A percentile compares a stretch with the other conserved stretches of the same genome.
phyloP scores from a whole-genome alignment of 2,113 vertebrate genomes.

The Plectropomus leopardus region DNA sequence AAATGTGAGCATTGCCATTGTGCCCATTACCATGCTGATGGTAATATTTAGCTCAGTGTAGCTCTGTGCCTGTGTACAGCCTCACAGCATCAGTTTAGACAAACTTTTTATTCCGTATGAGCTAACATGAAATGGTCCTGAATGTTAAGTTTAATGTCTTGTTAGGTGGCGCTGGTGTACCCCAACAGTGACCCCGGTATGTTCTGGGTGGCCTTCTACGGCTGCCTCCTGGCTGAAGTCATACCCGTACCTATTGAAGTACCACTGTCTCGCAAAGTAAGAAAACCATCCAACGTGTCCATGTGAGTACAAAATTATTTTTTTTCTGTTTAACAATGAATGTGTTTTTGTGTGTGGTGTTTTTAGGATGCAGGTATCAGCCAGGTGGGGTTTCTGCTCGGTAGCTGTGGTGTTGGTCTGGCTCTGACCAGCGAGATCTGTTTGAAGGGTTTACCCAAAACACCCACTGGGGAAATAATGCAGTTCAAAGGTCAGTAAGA shows the following conservation, averaged over 20 bases:
- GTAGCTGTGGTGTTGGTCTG: conserved; percentile 94
- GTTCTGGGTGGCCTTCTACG: conserved; percentile 98
- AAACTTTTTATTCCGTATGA: too few species aligned
- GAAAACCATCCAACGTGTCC: background rate
- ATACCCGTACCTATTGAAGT: conserved; percentile 99
- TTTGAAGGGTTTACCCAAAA: conserved; percentile 97
- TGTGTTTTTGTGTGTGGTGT: conserved; percentile 1
- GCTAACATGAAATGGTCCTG: background rate
- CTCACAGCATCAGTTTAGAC: background rate
- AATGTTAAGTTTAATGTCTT: conserved; percentile 9
- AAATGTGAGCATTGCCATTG: background rate
- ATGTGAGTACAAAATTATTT: background rate
- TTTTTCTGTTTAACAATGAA: background rate
- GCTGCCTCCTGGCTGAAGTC: conserved; percentile 97
- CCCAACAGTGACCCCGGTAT: conserved; percentile 99
- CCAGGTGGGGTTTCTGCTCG: conserved; percentile 97
- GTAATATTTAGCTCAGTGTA: background rate
- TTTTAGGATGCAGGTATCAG: conserved; percentile 95
- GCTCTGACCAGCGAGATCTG: conserved; percentile 98
- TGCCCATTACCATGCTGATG: background rate
- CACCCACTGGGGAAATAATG: conserved; percentile 95
- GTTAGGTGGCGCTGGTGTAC: conserved; percentile 95
- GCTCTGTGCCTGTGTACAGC: background rate
- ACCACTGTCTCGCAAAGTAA: conserved; percentile 97
- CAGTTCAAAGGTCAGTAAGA: conserved; percentile 93